These are phyloP conservation scores for Calephelis nemesis DNA, from an alignment of 1,140 invertebrate species.

Conservation along the genomic window DNA sequence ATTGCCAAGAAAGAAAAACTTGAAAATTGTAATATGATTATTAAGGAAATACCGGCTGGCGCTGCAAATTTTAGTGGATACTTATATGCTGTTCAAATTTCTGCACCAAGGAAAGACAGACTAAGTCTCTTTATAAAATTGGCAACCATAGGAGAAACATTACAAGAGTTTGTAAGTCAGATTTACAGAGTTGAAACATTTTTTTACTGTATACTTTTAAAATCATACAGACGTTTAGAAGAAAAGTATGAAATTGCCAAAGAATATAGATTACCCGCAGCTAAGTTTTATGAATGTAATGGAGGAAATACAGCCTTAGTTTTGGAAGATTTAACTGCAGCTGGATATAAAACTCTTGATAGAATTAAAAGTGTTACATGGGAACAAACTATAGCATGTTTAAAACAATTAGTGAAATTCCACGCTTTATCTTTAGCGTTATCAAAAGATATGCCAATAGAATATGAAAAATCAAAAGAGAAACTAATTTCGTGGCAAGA, in stretches of 20 bases:
- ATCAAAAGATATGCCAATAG: conserved; percentile 25
- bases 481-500: conserved; percentile 10
- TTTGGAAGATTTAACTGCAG: conserved; percentile 33
- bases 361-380: conserved; percentile 35
- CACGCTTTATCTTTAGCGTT: conserved; percentile 39
- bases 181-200: not conserved
- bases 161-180: conserved; percentile 27
- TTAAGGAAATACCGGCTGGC: conserved; percentile 32
- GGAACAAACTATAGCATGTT: conserved; percentile 32
- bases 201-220: conserved; percentile 31
- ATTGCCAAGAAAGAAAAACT: not conserved
- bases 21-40: not conserved
- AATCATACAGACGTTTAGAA: conserved; percentile 32
- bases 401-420: conserved; percentile 36
- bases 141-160: conserved; percentile 38
- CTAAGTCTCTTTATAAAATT: conserved; percentile 54
- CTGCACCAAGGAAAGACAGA: conserved; percentile 31
- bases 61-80: conserved; percentile 47
- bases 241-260: conserved; percentile 29
- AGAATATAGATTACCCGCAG: conserved; percentile 28
- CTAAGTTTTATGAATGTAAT: conserved; percentile 33
- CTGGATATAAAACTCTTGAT: conserved; percentile 32
- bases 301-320: conserved; percentile 32
- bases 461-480: conserved; percentile 21
- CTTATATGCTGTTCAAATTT: conserved; percentile 36